These are phyloP conservation scores for Megalurothrips usitatus DNA, from an alignment of 2,888 invertebrate genomes.

Conservation along the genomic window DNA sequence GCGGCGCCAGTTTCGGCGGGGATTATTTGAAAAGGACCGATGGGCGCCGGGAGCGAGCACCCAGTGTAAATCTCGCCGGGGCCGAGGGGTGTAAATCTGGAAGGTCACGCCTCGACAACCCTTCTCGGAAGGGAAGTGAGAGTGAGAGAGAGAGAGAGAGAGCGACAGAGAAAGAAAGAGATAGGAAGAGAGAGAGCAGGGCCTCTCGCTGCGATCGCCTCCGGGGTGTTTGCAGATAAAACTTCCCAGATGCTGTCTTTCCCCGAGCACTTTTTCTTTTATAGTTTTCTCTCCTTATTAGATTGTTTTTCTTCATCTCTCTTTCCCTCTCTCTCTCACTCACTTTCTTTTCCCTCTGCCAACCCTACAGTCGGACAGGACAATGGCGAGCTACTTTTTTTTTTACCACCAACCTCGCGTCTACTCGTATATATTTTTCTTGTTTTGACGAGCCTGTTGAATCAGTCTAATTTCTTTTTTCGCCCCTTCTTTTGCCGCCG, in stretches of 20 bases:
- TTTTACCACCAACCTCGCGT: constrained; percentile 9
- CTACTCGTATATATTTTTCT: neutral
- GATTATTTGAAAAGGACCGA: too few relatives aligned
- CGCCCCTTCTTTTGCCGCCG: neutral
- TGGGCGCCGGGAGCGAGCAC: neutral
- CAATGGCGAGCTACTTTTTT: neutral
- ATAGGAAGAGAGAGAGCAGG: neutral
- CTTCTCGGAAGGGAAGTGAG: neutral
- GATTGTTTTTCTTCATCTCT: constrained; percentile 10
- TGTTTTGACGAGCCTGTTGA: constrained; percentile 6
- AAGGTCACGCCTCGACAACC: neutral
- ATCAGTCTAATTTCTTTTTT: neutral
- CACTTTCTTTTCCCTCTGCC: constrained; percentile 37
- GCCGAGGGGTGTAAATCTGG: neutral
- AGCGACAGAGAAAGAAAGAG: neutral
- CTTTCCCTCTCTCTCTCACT: constrained; percentile 29
- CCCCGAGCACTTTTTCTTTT: neutral
- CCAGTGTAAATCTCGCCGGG: too few relatives aligned
- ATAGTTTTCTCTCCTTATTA: constrained; percentile 25
- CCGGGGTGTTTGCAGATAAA: constrained; percentile 30
- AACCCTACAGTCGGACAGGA: neutral
- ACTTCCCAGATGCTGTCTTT: constrained; percentile 21
- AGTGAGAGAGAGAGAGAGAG: neutral
- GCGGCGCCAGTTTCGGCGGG: too few relatives aligned
- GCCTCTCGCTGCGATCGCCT: neutral